Percentiles rank a stretch among this genome's conserved stretches.
Conservation (phyloP, 2,888 invertebrate genomes). For the Chrysodeixis includens region DNA sequence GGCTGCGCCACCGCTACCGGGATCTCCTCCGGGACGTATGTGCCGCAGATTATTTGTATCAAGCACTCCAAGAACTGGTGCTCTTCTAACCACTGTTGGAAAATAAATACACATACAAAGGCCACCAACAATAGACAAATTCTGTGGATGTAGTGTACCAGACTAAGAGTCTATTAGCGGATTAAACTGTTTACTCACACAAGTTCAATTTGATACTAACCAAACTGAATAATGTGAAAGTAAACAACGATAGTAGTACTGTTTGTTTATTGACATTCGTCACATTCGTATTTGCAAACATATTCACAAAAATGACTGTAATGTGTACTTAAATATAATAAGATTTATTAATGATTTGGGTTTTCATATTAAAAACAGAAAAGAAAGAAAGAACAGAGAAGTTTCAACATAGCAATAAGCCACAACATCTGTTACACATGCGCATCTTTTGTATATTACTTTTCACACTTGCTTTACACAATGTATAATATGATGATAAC, state of each 20-base stretch:
- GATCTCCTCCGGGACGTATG: constrained; percentile 74
- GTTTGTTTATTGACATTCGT: not conserved
- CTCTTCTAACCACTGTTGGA: constrained; percentile 95
- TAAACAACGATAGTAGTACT: not conserved
- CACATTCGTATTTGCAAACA: not conserved
- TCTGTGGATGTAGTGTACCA: too few species aligned
- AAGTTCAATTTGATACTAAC: not conserved
- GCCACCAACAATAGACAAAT: too few species aligned
- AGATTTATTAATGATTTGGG: too few species aligned
- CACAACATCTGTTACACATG: too few species aligned
- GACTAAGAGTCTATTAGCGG: too few species aligned
- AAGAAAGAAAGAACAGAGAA: too few species aligned
- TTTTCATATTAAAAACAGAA: too few species aligned
- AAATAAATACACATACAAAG: not conserved
- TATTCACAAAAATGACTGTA: not conserved
- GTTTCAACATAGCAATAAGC: too few species aligned
- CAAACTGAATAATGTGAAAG: not conserved
- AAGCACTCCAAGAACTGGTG: constrained; percentile 96
- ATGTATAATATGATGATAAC: too few species aligned
- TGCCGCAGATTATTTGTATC: constrained; percentile 89
- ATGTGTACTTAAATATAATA: not conserved
- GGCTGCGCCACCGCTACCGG: constrained; percentile 14
- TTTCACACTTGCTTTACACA: too few species aligned
- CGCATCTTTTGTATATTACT: not conserved
- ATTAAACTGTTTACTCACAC: not conserved